Evolutionary conservation across 2,888 invertebrate genomes (phyloP).

Genomic region (Pyrgus malvae): DNA sequence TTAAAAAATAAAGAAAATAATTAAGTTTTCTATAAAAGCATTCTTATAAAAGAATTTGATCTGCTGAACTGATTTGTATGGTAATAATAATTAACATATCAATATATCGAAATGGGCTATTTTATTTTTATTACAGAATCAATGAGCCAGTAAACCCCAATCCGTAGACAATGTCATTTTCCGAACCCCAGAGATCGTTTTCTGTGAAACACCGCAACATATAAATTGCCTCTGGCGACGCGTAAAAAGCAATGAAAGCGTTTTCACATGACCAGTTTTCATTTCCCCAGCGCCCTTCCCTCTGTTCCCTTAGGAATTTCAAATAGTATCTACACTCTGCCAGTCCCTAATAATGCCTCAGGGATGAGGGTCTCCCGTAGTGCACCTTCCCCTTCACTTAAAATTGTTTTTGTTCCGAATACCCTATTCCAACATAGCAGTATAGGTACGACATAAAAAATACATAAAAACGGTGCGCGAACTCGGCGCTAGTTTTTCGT

Average conservation of each 20-base stretch:
- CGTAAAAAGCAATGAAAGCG: conserved; percentile 79
- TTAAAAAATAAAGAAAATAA: too few species aligned
- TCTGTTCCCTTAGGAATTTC: conserved; percentile 72
- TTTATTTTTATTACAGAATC: conserved; percentile 45
- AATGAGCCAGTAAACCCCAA: conserved; percentile 52
- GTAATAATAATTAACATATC: too few species aligned
- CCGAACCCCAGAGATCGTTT: conserved; percentile 47
- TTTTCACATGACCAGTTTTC: conserved; percentile 78
- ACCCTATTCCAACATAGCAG: conserved; percentile 11
- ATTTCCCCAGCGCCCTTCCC: conserved; percentile 68
- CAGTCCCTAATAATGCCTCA: conserved; percentile 64
- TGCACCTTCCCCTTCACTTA: conserved; percentile 47
- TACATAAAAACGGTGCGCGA: not conserved
- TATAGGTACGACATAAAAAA: conserved; percentile 19
- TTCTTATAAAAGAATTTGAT: too few species aligned
- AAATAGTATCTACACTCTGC: conserved; percentile 66
- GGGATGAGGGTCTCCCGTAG: conserved; percentile 50
- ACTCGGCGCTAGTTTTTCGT: not conserved
- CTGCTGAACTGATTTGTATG: too few species aligned
- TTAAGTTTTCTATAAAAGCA: too few species aligned
- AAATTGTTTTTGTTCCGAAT: conserved; percentile 51
- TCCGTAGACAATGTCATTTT: conserved; percentile 60
- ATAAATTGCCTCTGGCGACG: conserved; percentile 76
- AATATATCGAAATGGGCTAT: conserved; percentile 22
- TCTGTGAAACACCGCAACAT: conserved; percentile 67